phyloP scores from a whole-genome alignment of 2,888 invertebrate species.

The Conchocele bisecta region DNA sequence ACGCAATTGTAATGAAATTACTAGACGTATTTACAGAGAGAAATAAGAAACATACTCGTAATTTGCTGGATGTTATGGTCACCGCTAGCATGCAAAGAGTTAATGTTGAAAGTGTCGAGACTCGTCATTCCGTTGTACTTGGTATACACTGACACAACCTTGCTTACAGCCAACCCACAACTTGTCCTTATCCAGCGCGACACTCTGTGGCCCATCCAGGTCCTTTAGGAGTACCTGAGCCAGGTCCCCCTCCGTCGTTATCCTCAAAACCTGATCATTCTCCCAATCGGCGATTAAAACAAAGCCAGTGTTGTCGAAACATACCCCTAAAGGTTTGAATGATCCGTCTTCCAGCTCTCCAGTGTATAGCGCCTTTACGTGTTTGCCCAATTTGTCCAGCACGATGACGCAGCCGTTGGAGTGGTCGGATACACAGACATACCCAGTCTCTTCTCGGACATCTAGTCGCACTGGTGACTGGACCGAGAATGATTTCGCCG shows the following conservation, averaged over 20 bases:
- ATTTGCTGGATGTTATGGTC: no score
- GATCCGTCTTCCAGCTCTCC: conserved; percentile 13
- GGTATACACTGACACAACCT: conserved; percentile 31
- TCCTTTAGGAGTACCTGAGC: conserved; percentile 17
- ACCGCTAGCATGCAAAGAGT: no score
- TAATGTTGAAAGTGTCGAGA: no score
- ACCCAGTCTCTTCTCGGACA: not conserved
- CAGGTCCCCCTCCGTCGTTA: conserved; percentile 26
- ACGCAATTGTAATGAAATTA: no score
- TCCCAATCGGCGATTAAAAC: conserved; percentile 49
- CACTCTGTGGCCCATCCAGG: conserved; percentile 42
- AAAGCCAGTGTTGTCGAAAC: conserved; percentile 38
- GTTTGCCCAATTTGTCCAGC: conserved; percentile 24
- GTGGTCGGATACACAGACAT: conserved; percentile 39
- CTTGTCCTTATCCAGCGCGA: conserved; percentile 22
- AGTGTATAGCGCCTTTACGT: conserved; percentile 28
- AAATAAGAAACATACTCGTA: no score
- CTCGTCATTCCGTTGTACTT: not conserved
- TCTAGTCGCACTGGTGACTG: conserved; percentile 43
- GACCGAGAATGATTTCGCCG: conserved; percentile 5
- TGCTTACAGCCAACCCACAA: conserved; percentile 49
- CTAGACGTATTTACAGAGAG: no score
- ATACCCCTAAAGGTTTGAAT: conserved; percentile 46
- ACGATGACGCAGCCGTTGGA: conserved; percentile 36
- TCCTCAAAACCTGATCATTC: conserved; percentile 12